These are phyloP conservation scores for Andrena fulva DNA, from an alignment of 2,888 invertebrate genomes.

Conservation along the genomic window DNA sequence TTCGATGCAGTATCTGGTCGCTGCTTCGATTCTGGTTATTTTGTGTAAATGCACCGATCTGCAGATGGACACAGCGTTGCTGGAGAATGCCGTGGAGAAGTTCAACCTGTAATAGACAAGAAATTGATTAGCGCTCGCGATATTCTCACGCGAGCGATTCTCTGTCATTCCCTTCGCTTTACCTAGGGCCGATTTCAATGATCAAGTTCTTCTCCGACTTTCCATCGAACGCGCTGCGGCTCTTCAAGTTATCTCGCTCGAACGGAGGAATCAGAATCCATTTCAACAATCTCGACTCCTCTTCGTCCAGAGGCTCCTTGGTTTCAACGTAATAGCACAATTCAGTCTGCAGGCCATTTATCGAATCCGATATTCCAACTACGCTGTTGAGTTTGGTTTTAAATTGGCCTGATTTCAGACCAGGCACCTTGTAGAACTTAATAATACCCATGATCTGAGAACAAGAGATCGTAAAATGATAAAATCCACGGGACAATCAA, in stretches of 20 bases:
- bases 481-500: background rate
- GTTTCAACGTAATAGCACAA: constrained; percentile 91
- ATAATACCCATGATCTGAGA: constrained; percentile 86
- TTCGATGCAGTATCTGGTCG: constrained; percentile 88
- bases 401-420: constrained; percentile 74
- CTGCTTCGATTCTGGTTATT: constrained; percentile 93
- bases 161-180: constrained; percentile 63
- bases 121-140: constrained; percentile 25
- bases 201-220: constrained; percentile 84
- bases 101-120: constrained; percentile 88
- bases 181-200: constrained; percentile 96
- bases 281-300: constrained; percentile 88
- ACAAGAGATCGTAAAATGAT: constrained; percentile 3
- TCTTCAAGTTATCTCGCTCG: constrained; percentile 87
- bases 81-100: constrained; percentile 98
- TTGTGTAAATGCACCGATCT: constrained; percentile 91
- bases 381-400: constrained; percentile 73
- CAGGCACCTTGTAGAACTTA: constrained; percentile 88
- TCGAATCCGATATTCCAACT: constrained; percentile 69
- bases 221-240: constrained; percentile 85
- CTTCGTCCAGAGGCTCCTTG: constrained; percentile 86
- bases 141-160: constrained; percentile 22
- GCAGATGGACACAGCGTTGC: constrained; percentile 98
- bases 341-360: constrained; percentile 89
- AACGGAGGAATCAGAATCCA: constrained; percentile 93